phyloP scores from a whole-genome alignment of 2,113 vertebrate species.

The Drymodes brunneopygia region DNA sequence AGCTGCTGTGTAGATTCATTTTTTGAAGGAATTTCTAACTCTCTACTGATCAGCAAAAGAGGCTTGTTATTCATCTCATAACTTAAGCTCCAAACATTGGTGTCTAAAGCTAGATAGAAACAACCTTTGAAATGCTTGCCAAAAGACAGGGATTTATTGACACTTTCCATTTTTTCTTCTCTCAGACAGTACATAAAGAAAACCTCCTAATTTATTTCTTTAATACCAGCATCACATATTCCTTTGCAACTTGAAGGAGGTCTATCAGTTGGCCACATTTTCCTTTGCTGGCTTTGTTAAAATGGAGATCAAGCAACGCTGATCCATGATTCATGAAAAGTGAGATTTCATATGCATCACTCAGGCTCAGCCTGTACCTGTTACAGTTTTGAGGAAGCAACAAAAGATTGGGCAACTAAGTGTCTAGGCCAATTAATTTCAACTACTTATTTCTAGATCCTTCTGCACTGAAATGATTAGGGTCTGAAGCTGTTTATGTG shows the following conservation, averaged over 20 bases:
- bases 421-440: neutral
- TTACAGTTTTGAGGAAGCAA: neutral
- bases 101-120: neutral
- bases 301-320: neutral
- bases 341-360: neutral
- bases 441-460: neutral
- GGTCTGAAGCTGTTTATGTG: neutral
- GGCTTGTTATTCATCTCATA: neutral
- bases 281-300: neutral
- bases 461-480: neutral
- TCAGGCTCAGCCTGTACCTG: neutral
- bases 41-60: neutral
- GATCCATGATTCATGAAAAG: neutral
- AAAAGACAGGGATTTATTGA: neutral
- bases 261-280: neutral
- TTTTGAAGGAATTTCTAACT: neutral
- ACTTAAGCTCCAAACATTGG: neutral
- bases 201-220: neutral
- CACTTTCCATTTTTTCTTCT: neutral
- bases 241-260: neutral
- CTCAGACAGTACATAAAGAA: neutral
- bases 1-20: neutral
- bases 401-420: neutral
- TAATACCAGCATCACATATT: neutral
- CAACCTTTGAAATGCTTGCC: neutral